These are phyloP conservation scores for Rhyacichthys aspro DNA, from an alignment of 2,797 vertebrate species.

Conservation along the genomic window DNA sequence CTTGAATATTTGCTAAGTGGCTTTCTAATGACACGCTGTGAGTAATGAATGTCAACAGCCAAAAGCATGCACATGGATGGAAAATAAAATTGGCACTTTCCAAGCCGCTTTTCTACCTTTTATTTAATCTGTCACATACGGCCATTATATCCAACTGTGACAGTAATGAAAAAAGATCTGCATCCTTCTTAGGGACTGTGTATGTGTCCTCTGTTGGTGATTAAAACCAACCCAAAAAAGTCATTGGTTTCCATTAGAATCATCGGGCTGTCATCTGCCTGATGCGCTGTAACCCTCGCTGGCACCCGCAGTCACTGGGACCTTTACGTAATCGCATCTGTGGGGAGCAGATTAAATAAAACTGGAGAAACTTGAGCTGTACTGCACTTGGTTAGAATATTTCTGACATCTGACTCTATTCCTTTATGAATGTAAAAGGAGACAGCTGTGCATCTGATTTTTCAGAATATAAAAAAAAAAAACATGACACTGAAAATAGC, in stretches of 20 bases:
- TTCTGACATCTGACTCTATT: background rate
- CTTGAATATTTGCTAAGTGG: conserved; percentile 54
- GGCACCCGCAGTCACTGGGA: conserved; percentile 3
- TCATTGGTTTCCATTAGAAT: conserved; percentile 59
- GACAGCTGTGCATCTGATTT: too few species aligned
- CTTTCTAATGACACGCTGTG: conserved; percentile 57
- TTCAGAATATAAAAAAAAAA: too few species aligned
- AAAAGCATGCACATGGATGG: conserved; percentile 37
- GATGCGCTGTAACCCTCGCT: conserved; percentile 23
- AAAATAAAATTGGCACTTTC: conserved; percentile 61
- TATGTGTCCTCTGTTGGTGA: conserved; percentile 49
- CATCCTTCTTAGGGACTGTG: conserved; percentile 35
- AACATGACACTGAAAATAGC: too few species aligned
- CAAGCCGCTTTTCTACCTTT: conserved; percentile 32
- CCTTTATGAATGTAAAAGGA: too few species aligned
- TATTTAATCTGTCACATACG: conserved; percentile 69
- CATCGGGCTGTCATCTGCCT: conserved; percentile 22
- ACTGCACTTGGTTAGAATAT: background rate
- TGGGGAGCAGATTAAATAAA: conserved; percentile 7
- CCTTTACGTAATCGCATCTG: conserved; percentile 22
- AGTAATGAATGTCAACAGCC: conserved; percentile 59
- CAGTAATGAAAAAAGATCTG: conserved; percentile 45
- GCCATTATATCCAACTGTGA: conserved; percentile 57
- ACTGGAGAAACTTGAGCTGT: background rate
- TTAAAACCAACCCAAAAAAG: conserved; percentile 67